Evolutionary conservation across 2,888 invertebrate species (phyloP).

Genomic region (Calliphora vomitoria): DNA sequence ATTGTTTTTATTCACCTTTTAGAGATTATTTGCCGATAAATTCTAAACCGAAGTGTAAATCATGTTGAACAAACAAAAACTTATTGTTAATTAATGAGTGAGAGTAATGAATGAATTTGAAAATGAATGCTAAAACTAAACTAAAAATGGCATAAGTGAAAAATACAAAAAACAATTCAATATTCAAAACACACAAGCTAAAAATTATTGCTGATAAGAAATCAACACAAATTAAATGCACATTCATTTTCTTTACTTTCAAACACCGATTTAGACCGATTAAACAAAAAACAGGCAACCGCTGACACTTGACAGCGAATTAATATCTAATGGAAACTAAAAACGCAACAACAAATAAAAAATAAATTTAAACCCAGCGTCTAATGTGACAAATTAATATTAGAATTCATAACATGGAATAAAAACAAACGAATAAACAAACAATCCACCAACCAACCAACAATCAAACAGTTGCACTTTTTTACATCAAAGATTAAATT

Average conservation of each 20-base stretch:
- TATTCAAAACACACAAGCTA: slow-evolving; percentile 33
- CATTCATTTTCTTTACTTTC: slow-evolving; percentile 10
- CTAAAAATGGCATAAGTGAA: background rate
- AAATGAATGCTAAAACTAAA: background rate
- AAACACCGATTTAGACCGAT: slow-evolving; percentile 5
- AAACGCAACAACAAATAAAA: slow-evolving; percentile 18
- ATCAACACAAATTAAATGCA: slow-evolving; percentile 19
- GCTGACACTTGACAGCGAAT: slow-evolving; percentile 45
- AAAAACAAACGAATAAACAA: background rate
- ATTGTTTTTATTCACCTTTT: background rate
- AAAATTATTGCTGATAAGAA: slow-evolving; percentile 10
- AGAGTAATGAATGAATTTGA: background rate
- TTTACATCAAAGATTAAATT: background rate
- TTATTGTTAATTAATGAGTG: background rate
- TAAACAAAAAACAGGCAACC: background rate
- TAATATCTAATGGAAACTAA: slow-evolving; percentile 27
- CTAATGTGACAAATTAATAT: slow-evolving; percentile 46
- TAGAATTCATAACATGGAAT: slow-evolving; percentile 40
- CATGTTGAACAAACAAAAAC: background rate
- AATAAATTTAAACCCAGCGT: slow-evolving; percentile 19
- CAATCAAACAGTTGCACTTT: slow-evolving; percentile 11
- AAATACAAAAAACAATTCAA: background rate
- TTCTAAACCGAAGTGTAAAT: slow-evolving; percentile 8
- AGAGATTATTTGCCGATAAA: slow-evolving; percentile 29
- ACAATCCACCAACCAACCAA: background rate